Evolutionary conservation across 2,113 vertebrate genomes (phyloP), one percentile per base, ranked within the genome.

Genomic region (Oreocharis arfaki): DNA sequence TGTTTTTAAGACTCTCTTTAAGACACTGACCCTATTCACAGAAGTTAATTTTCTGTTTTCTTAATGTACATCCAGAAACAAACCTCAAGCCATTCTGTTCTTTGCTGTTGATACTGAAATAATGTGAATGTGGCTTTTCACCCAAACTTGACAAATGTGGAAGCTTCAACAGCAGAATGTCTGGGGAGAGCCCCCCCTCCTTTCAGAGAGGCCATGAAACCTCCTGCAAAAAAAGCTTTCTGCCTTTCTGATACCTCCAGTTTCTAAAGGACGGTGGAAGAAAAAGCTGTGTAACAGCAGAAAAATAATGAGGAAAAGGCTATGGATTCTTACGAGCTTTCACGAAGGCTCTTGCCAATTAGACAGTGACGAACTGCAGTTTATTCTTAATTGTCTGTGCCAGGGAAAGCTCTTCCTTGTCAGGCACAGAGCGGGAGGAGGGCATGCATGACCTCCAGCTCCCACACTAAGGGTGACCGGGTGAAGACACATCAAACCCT

Each of bases 351-450:
- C 42, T 84, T 53, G 32, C 44, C 81, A 84, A 68, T 73, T 90
- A 76, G 1, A 30, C 15, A 53, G 10, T 22, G 49, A 69, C 30
- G 10, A 91, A 46, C 53, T 77, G 44, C 60, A 76, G 57, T 52
- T 79, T 88, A 32, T 28, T 73, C 57, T 49, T 76, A 73, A 49
- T 63, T 84, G 16, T 26, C 69, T 33, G 27, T 67, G 81, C 14
- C 27, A 59, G 19, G 5, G 59, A 67, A 81, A 87, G 55, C 60
- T 86, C 14, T 3, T 19, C 42, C 33, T 30, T 67, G 26, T 35
- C 4, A 2, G 18, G 50, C 19, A 33, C 10, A 33, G 42, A 61
- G 67, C 1, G 0, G 26, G 32, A 77, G 39, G 60, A 1, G 1
- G 42, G 35, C 1, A 1, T 0, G 14, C 3, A 1, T 42, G 73